Evolutionary conservation across 2,113 vertebrate species (phyloP).

Genomic region (Emberiza fucata): DNA sequence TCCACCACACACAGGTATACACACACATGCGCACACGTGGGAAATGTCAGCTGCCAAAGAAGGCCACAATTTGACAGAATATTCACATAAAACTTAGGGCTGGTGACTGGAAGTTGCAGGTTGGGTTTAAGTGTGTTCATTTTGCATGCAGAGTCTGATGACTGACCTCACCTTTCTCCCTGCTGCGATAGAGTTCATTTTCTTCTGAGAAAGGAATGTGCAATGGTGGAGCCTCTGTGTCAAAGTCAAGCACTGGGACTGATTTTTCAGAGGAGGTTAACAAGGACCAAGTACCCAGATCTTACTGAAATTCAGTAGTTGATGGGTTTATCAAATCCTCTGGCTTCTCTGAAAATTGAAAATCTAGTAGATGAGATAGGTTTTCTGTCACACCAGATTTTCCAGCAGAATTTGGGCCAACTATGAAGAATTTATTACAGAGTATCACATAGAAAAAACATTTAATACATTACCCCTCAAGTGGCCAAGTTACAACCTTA

Average conservation of each 20-base stretch:
- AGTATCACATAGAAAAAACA: background rate
- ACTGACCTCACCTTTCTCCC: background rate
- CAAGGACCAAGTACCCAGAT: background rate
- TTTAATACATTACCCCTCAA: background rate
- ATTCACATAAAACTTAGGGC: background rate
- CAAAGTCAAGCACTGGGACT: background rate
- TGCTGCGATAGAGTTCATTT: background rate
- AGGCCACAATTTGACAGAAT: background rate
- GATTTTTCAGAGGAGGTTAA: background rate
- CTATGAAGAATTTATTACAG: background rate
- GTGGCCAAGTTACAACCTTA: background rate
- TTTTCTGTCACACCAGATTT: background rate
- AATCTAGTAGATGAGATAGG: background rate
- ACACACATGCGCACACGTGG: accelerated
- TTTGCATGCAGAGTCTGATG: background rate
- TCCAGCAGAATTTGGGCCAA: background rate
- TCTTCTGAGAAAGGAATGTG: background rate
- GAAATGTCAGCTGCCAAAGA: background rate
- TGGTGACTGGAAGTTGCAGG: background rate
- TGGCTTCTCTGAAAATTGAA: background rate
- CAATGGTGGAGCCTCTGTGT: background rate
- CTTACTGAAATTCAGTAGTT: background rate
- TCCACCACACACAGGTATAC: no score
- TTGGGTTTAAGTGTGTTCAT: background rate
- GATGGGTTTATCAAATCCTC: background rate